Evolutionary conservation across 2,888 invertebrate species (phyloP).

Genomic region (Philhelius pedissequus): DNA sequence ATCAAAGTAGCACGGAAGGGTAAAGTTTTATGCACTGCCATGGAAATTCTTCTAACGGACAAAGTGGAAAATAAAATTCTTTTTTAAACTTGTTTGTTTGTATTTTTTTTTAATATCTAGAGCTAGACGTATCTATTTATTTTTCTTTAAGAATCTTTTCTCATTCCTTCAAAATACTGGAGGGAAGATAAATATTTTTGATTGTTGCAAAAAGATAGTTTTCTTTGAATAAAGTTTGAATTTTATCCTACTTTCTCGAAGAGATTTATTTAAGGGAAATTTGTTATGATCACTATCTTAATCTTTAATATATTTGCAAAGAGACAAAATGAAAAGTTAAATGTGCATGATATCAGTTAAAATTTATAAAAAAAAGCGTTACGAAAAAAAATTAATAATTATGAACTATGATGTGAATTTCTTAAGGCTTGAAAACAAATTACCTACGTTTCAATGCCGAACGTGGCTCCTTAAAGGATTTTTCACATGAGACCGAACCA

Average conservation of each 20-base stretch:
- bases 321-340: too few species aligned
- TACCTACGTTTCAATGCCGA: too few species aligned
- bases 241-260: background rate
- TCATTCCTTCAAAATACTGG: background rate
- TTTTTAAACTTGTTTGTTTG: background rate
- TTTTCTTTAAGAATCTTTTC: background rate
- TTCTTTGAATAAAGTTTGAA: background rate
- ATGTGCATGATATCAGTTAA: too few species aligned
- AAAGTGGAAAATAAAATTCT: constrained; percentile 19
- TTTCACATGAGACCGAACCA: too few species aligned
- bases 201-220: constrained; percentile 26
- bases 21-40: constrained; percentile 36
- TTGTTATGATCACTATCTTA: background rate
- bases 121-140: too few species aligned
- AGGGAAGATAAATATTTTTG: constrained; percentile 55
- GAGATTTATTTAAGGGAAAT: background rate
- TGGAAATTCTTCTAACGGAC: constrained; percentile 31
- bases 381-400: too few species aligned
- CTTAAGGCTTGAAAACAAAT: too few species aligned
- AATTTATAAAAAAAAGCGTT: too few species aligned
- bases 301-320: background rate
- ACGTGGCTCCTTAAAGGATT: too few species aligned
- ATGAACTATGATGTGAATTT: too few species aligned
- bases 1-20: constrained; percentile 17
- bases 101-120: background rate